Evolutionary conservation across 2,797 vertebrate species (phyloP), one percentile per base, ranked within the genome.

Genomic region (Peromyscus nudipes): DNA sequence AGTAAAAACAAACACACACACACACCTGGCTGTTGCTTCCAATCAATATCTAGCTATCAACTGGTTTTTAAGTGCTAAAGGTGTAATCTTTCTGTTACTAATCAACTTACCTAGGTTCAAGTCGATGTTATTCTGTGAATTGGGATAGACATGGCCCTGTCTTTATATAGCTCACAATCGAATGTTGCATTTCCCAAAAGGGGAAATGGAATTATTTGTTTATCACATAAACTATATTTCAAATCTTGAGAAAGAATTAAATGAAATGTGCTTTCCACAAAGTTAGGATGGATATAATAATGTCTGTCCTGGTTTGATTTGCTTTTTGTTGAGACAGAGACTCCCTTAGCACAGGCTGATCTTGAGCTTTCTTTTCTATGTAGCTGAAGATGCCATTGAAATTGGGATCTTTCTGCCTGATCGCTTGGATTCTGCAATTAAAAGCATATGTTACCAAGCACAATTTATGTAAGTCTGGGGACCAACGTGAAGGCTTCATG

Each of bases 211-310:
- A 89, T 60, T 21, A 6, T 29, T 64, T 52, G 2, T 4, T 34
- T 12, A 91, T 80, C 11, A 65, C 34, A 69, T 16, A 27, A 23
- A 4, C 0, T 62, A 23, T 6, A 16, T 46, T 95, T 96, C 13
- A 90, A 75, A 97, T 40, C 27, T 23, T 13, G 31, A 95, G 34
- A 71, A 60, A 91, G 82, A 4, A 52, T 40, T 60, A 82, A 91
- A 71, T 57, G 6, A n/a, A 91, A 16, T 77, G 5, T 75, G 25
- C 37, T 8, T 71, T n/a, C 75, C 34, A 69, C 12, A 83, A 84
- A 13, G 46, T 75, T 86, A 92, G 8, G 11, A 88, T 52, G 8
- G 11, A 88, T 52, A 25, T 2, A 62, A 69, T 23, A 94, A 11
- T 60, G 8, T 0, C 49, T 21, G 7, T 34, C 67, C 46, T 69